These are phyloP conservation scores for Hemithea aestivaria DNA, from an alignment of 2,888 invertebrate species.

Conservation along the genomic window DNA sequence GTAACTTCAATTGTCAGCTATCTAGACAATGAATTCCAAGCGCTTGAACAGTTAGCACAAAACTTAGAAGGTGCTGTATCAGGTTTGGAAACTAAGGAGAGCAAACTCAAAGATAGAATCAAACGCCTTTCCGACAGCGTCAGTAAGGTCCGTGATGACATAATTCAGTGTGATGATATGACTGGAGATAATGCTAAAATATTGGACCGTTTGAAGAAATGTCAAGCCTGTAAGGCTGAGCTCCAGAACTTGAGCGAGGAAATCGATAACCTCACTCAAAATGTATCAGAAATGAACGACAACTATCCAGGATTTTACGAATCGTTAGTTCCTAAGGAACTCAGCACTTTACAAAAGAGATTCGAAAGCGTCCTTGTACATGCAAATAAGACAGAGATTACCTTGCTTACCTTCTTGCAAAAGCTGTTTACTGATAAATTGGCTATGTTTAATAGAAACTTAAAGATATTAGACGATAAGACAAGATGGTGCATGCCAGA, in stretches of 20 bases:
- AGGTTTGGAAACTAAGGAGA: constrained; percentile 86
- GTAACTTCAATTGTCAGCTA: constrained; percentile 82
- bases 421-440: constrained; percentile 93
- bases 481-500: constrained; percentile 95
- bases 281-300: constrained; percentile 84
- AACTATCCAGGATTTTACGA: constrained; percentile 89
- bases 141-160: constrained; percentile 86
- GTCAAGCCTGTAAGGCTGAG: constrained; percentile 85
- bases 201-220: constrained; percentile 86
- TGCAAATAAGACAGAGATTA: constrained; percentile 89
- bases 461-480: constrained; percentile 91
- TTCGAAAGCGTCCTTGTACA: constrained; percentile 88
- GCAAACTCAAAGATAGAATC: constrained; percentile 83
- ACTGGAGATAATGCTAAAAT: constrained; percentile 92
- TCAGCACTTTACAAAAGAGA: constrained; percentile 89
- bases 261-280: constrained; percentile 83
- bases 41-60: constrained; percentile 85
- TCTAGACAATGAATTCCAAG: constrained; percentile 86
- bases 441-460: constrained; percentile 87
- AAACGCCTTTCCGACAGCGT: constrained; percentile 85
- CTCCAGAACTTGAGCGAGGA: constrained; percentile 83
- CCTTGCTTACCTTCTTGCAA: constrained; percentile 88
- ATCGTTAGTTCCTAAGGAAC: constrained; percentile 88
- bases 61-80: constrained; percentile 86
- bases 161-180: constrained; percentile 94